Evolutionary conservation across 2,113 vertebrate species (phyloP), one percentile per base, ranked within the genome.

Genomic region (Ochotona curzoniae): DNA sequence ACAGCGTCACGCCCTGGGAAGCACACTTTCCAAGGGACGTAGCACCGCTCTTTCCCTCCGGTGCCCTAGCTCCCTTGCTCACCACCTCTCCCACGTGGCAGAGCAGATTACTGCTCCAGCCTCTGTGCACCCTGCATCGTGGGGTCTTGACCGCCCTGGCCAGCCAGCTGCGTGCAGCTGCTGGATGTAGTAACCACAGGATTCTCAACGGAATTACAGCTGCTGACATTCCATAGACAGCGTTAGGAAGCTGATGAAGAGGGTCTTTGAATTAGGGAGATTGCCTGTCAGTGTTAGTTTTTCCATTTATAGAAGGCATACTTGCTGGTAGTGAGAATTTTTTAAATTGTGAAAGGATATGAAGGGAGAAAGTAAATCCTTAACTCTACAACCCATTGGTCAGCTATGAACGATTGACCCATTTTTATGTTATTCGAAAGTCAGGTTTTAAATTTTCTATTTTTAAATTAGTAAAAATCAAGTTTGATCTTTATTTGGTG

Each of bases 401-500:
- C n/a, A 70, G 75, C 60, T 28, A 4, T 47, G 63, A 83, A 76
- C 11, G 87, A 26, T 61, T 49, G 76, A 32, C 6, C 38, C 12
- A 26, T 35, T 57, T 90, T 75, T 57, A n/a, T 38, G 61, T 86
- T 86, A 30, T 90, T 91, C 23, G 38, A 32, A 89, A 74, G 9
- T 76, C 61, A 76, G 8, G 47, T 44, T 90, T 69, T 30, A 64
- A 87, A 9, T 64, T 35, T n/a, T 83, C 69, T 67, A 60, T 78
- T 83, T 17, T n/a, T 38, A 79, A 66, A 28, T 67, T 73, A 74
- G 30, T 20, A 20, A 80, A 60, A 28, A 73, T 10, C 81, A 28
- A 92, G 78, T 38, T 67, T 90, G 70, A n/a, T 35, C 47, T 75
- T 78, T 61, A 14, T 93, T 60, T 88, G 64, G 32, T 49, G n/a